Evolutionary conservation across 2,888 invertebrate species (phyloP), one percentile per base, ranked within the genome.

Genomic region (Hirudinaria manillensis): DNA sequence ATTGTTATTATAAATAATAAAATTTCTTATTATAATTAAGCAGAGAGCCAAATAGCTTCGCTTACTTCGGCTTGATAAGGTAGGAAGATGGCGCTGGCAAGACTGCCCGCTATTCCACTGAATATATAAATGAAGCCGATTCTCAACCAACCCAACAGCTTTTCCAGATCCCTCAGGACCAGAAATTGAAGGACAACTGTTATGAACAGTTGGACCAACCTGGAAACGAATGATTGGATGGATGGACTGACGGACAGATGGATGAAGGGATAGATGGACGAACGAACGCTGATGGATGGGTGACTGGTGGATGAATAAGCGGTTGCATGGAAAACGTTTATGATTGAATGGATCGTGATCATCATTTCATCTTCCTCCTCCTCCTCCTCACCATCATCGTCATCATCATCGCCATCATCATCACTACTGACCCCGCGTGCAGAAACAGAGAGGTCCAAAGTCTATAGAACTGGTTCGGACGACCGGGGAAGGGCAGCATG

Each of bases 401-500:
- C 68, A 68, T 68, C 68, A n/a, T 32, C 36, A 68, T 68, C 68
- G 32, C 21, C 68, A 67, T 67, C 34, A 67, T 36, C 51, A 51
- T 71, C 24, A 53, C 29, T 13, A 34, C 83, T 84, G 85, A 90
- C 90, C 98, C 99, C 73, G 98, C 98, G 86, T 99, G 98, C 80
- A 99, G 90, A 86, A 99, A 99, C 70, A 96, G 88, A 27, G 98
- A 95, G 53, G 95, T 96, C 90, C 96, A 93, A 45, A 98, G 89
- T 80, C 99, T 89, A 86, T 98, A 99, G 84, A 98, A 90, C 87
- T 99, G 99, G 88, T 99, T 96, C 70, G 98, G 98, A 81, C 91
- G 90, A 84, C 94, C 92, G 72, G 92, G 90, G 86, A 95, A 91
- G 65, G 95, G 94, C 81, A 98, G 90, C 97, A 99, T 97, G 71